These are phyloP conservation scores for Leptopilina myrica DNA, from an alignment of 2,888 invertebrate genomes.

Conservation along the genomic window DNA sequence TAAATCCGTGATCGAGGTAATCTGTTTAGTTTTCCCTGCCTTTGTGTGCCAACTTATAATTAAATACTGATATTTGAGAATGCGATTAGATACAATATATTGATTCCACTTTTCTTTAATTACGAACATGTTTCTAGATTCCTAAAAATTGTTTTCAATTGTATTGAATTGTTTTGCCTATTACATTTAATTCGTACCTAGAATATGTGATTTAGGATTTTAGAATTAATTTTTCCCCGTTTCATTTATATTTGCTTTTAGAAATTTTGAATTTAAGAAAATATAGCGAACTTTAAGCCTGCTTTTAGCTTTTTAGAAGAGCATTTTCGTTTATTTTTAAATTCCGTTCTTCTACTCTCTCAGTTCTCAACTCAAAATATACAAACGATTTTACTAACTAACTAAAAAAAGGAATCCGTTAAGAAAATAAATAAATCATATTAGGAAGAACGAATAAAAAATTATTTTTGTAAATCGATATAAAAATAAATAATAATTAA, in stretches of 20 bases:
- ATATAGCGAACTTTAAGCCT: background rate
- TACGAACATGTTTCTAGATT: background rate
- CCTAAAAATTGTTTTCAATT: no score
- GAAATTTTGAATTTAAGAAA: background rate
- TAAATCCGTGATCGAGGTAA: conserved; percentile 51
- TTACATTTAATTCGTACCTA: no score
- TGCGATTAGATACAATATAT: conserved; percentile 27
- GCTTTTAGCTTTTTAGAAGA: no score
- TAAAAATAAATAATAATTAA: conserved; percentile 34
- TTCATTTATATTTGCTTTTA: background rate
- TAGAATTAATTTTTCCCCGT: no score
- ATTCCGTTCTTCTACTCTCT: background rate
- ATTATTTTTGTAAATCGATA: background rate
- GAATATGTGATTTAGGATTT: no score
- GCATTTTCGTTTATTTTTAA: background rate
- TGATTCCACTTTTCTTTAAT: background rate
- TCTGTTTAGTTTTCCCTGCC: conserved; percentile 49
- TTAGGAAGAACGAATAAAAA: no score
- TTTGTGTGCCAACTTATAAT: conserved; percentile 36
- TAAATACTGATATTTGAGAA: conserved; percentile 43
- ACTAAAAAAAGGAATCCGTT: no score
- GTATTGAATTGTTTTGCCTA: no score
- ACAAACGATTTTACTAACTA: background rate
- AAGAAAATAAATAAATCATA: no score
- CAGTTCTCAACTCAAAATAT: background rate